Percentiles rank a stretch among this genome's conserved stretches.
phyloP scores from a whole-genome alignment of 2,113 vertebrate species.

The Columbina picui region DNA sequence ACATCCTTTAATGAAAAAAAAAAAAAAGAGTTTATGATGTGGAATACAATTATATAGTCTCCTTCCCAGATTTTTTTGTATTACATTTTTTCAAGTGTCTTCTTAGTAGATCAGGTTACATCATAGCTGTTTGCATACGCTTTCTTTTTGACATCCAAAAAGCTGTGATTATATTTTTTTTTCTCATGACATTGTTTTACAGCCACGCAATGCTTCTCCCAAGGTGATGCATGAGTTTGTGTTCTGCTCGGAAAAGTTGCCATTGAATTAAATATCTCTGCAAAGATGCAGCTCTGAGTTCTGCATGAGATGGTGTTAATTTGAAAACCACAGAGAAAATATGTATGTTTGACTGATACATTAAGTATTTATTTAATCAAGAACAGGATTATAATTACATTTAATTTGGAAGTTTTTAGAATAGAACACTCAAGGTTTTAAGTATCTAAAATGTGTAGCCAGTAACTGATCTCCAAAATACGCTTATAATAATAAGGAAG shows the following conservation, averaged over 20 bases:
- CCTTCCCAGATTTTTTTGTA: not conserved
- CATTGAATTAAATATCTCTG: not conserved
- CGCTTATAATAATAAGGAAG: not conserved
- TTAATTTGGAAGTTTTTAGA: not conserved
- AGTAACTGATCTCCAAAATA: not conserved
- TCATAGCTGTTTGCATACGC: not conserved
- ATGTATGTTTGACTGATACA: not conserved
- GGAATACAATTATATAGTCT: not conserved
- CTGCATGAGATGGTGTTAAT: not conserved
- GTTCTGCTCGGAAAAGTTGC: not conserved
- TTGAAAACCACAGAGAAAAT: constrained; percentile 18
- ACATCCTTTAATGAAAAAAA: not conserved
- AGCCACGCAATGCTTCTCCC: not conserved
- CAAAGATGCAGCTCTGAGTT: not conserved
- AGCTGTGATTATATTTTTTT: not conserved
- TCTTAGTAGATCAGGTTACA: not conserved
- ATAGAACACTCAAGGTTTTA: not conserved
- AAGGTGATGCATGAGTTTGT: not conserved
- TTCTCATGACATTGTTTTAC: not conserved
- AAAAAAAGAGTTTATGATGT: not conserved
- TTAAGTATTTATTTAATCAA: not conserved
- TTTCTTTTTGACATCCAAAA: not conserved
- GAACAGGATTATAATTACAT: not conserved
- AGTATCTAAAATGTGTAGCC: not conserved
- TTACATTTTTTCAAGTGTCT: not conserved